Conservation (phyloP, 1,140 invertebrate genomes). For the Sarcophaga bullata region DNA sequence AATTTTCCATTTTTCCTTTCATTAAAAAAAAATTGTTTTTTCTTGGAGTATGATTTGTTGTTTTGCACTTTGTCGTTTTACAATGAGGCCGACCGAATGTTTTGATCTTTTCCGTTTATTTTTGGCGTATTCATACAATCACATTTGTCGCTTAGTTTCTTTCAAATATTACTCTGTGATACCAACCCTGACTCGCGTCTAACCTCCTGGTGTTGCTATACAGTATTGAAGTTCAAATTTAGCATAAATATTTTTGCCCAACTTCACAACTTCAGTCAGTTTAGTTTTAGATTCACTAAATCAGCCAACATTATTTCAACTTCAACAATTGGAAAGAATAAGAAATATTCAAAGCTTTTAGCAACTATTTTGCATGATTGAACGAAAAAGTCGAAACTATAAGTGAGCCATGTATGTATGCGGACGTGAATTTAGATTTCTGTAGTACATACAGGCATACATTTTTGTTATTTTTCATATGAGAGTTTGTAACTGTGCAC, state of each 20-base stretch:
- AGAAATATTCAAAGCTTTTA: constrained; percentile 31
- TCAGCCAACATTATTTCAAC: constrained; percentile 21
- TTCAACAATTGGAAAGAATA: not conserved
- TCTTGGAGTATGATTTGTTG: constrained; percentile 30
- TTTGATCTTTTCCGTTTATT: constrained; percentile 38
- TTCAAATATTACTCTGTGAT: not conserved
- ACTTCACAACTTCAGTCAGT: not conserved
- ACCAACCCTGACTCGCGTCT: constrained; percentile 22
- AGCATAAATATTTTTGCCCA: constrained; percentile 19
- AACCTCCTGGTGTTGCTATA: not conserved
- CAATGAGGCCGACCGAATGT: constrained; percentile 34
- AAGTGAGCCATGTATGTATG: not conserved
- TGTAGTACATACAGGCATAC: too few species aligned
- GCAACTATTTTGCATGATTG: constrained; percentile 34
- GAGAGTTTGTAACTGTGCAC: too few species aligned
- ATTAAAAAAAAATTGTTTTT: too few species aligned
- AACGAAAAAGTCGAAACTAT: not conserved
- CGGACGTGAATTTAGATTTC: not conserved
- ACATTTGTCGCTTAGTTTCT: not conserved
- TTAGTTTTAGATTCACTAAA: not conserved
- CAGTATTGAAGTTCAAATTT: constrained; percentile 37
- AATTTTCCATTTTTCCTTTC: constrained; percentile 27
- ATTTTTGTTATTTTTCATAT: too few species aligned
- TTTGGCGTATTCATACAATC: not conserved
- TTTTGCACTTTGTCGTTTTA: constrained; percentile 35